phyloP scores from a whole-genome alignment of 2,113 vertebrate genomes.

The Cinclus cinclus region DNA sequence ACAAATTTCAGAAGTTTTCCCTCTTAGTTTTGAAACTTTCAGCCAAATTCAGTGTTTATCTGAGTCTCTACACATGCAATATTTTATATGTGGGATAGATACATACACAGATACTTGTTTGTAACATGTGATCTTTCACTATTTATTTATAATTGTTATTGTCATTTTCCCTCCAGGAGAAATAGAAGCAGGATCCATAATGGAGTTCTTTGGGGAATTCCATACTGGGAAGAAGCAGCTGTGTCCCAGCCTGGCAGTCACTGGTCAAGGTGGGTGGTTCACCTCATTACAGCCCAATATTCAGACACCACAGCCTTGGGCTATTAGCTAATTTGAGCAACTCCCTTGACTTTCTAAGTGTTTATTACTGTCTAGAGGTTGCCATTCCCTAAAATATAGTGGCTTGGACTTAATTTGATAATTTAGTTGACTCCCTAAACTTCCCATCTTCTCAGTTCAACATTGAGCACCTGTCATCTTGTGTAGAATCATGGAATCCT shows the following conservation, averaged over 20 bases:
- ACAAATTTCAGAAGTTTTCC: background rate
- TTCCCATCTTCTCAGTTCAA: background rate
- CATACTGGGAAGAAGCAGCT: conserved; percentile 91
- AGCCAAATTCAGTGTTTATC: no score
- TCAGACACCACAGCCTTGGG: no score
- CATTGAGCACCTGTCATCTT: background rate
- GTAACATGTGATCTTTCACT: background rate
- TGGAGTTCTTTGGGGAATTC: conserved; percentile 89
- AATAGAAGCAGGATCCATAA: conserved; percentile 94
- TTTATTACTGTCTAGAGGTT: background rate
- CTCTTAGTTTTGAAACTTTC: no score
- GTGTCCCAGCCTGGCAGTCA: conserved; percentile 93
- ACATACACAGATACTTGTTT: background rate
- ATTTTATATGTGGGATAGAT: background rate
- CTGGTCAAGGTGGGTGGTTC: conserved; percentile 87
- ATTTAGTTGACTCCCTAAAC: background rate
- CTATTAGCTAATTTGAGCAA: background rate
- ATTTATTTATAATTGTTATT: background rate
- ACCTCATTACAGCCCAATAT: rapidly evolving
- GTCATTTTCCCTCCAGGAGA: conserved; percentile 76
- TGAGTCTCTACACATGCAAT: background rate
- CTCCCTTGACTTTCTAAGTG: background rate
- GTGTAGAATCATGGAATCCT: background rate
- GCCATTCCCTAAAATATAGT: background rate
- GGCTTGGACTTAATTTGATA: background rate